Evolutionary conservation across 1,140 invertebrate species (phyloP).

Genomic region (Heterodera carotae): DNA sequence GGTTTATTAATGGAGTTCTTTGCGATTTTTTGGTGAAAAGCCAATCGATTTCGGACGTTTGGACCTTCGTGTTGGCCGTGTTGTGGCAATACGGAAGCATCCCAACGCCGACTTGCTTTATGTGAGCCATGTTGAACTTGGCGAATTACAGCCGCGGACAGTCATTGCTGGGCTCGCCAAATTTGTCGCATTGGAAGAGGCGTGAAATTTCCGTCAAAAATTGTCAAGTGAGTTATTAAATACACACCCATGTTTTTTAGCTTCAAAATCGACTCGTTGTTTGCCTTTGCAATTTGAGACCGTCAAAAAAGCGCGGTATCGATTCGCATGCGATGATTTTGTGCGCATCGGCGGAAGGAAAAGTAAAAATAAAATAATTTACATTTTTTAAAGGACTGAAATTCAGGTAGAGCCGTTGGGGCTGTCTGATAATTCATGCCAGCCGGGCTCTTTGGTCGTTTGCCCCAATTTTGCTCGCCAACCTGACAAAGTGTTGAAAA

Average conservation of each 20-base stretch:
- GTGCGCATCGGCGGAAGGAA: constrained; percentile 69
- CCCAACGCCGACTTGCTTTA: constrained; percentile 87
- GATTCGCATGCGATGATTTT: constrained; percentile 69
- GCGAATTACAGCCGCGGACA: constrained; percentile 78
- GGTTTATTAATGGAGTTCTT: too few species aligned
- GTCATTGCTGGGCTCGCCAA: constrained; percentile 87
- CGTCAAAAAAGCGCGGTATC: constrained; percentile 69
- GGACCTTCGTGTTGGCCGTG: constrained; percentile 82
- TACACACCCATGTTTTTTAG: constrained; percentile 29
- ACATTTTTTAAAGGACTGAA: constrained; percentile 56
- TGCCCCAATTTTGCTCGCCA: constrained; percentile 59
- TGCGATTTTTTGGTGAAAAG: constrained; percentile 37
- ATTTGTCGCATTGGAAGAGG: constrained; percentile 76
- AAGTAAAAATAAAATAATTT: constrained; percentile 54
- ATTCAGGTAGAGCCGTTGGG: constrained; percentile 67
- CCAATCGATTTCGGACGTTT: constrained; percentile 67
- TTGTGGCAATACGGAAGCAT: constrained; percentile 79
- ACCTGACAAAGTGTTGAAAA: constrained; percentile 82
- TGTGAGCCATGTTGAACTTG: constrained; percentile 85
- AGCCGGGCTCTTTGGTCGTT: constrained; percentile 67
- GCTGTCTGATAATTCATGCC: constrained; percentile 38
- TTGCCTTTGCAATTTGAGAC: constrained; percentile 70
- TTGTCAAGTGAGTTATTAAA: too few species aligned
- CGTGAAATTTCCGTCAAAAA: constrained; percentile 15
- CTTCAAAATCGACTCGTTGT: constrained; percentile 66